These are phyloP conservation scores for Diploptera punctata DNA, from an alignment of 2,888 invertebrate genomes.

Conservation along the genomic window DNA sequence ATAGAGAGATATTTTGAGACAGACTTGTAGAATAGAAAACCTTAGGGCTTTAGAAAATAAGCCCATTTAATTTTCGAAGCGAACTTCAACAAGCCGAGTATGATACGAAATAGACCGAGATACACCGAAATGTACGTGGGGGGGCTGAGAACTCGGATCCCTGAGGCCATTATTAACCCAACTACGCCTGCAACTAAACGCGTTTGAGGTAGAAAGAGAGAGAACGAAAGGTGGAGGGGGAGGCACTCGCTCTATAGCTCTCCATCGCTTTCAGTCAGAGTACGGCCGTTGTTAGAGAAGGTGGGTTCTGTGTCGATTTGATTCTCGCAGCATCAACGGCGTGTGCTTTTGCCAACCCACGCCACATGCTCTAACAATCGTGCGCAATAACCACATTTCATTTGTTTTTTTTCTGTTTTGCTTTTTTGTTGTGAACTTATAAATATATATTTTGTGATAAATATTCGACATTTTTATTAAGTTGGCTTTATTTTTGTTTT, in stretches of 20 bases:
- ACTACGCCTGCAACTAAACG: slow-evolving; percentile 31
- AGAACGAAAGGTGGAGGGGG: background rate
- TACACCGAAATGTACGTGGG: slow-evolving; percentile 9
- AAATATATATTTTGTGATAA: too few relatives aligned
- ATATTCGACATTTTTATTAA: background rate
- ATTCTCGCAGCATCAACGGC: background rate
- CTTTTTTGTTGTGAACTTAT: too few relatives aligned
- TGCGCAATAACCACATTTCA: background rate
- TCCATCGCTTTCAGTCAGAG: too few relatives aligned
- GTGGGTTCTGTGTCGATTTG: background rate
- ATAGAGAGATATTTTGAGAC: background rate
- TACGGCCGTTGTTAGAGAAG: background rate
- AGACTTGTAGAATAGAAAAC: background rate
- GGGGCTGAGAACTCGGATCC: slow-evolving; percentile 14
- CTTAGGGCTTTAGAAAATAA: slow-evolving; percentile 17
- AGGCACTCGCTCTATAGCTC: background rate
- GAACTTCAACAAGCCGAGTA: slow-evolving; percentile 20
- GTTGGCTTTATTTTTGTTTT: slow-evolving; percentile 1
- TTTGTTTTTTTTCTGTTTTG: too few relatives aligned
- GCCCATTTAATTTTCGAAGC: slow-evolving; percentile 23
- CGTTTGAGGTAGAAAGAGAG: slow-evolving; percentile 16
- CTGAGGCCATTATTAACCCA: slow-evolving; percentile 35
- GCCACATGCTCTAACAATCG: background rate
- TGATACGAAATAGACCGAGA: slow-evolving; percentile 24
- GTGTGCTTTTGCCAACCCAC: background rate